Evolutionary conservation across 2,888 invertebrate species (phyloP).

Genomic region (Rosalia funebris): DNA sequence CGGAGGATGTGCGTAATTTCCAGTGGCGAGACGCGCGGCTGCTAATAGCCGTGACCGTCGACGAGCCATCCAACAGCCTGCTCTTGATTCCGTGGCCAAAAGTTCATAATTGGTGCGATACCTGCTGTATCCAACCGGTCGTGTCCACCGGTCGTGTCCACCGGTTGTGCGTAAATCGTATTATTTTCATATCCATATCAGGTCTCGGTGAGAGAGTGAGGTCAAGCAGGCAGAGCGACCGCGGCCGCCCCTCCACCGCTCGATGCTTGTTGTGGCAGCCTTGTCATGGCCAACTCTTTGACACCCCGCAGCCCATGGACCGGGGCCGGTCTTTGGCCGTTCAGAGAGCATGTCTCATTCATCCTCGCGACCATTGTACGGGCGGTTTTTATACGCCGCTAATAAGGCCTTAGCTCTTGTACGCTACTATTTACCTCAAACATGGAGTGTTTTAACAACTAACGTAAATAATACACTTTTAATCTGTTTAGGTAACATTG

Average conservation of each 20-base stretch:
- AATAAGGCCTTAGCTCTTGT: slow-evolving; percentile 19
- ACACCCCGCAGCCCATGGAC: slow-evolving; percentile 49
- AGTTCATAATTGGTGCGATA: slow-evolving; percentile 39
- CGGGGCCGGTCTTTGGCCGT: slow-evolving; percentile 51
- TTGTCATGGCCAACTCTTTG: slow-evolving; percentile 55
- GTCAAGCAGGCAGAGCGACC: slow-evolving; percentile 45
- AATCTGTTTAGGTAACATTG: slow-evolving; percentile 38
- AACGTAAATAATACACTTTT: slow-evolving; percentile 46
- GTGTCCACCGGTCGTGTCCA: slow-evolving; percentile 4
- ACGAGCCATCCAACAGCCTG: not conserved
- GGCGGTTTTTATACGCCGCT: slow-evolving; percentile 12
- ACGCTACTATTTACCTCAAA: slow-evolving; percentile 50
- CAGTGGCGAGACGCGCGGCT: not conserved
- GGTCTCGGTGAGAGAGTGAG: slow-evolving; percentile 52
- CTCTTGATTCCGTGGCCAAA: slow-evolving; percentile 27
- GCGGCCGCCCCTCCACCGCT: slow-evolving; percentile 44
- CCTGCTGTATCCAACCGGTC: slow-evolving; percentile 28
- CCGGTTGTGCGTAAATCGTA: slow-evolving; percentile 48
- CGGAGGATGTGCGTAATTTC: no score
- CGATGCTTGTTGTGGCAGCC: slow-evolving; percentile 50
- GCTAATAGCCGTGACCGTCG: not conserved
- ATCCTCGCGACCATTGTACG: slow-evolving; percentile 14
- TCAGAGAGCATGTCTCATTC: slow-evolving; percentile 25
- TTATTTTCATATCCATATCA: slow-evolving; percentile 56
- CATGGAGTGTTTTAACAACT: slow-evolving; percentile 48